These are phyloP conservation scores for Sebastes trivittatus DNA, from an alignment of 2,797 vertebrate species.

Conservation along the genomic window DNA sequence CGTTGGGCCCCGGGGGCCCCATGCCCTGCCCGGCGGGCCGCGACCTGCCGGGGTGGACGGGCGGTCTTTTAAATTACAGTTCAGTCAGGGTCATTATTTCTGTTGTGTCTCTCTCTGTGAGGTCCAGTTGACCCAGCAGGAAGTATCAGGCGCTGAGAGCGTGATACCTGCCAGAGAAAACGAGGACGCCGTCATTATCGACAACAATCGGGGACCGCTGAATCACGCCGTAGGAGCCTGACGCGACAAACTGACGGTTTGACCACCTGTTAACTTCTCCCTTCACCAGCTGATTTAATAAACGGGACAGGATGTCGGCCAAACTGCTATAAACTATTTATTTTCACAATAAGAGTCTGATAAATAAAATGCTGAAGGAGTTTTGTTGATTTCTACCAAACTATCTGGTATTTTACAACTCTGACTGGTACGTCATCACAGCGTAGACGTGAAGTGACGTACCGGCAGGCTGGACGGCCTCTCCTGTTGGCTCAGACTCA, in stretches of 20 bases:
- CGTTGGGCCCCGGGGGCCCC: conserved; percentile 87
- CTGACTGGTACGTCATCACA: background rate
- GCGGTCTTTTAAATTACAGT: conserved; percentile 31
- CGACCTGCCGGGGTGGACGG: conserved; percentile 87
- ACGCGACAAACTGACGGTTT: background rate
- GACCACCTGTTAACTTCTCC: background rate
- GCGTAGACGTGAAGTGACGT: conserved; percentile 70
- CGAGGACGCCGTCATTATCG: background rate
- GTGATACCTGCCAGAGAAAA: background rate
- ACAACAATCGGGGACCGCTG: conserved; percentile 1
- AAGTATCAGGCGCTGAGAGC: conserved; percentile 4
- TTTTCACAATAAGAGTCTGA: too few relatives aligned
- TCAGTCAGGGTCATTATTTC: background rate
- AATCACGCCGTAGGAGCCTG: background rate
- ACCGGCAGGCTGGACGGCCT: conserved; percentile 94
- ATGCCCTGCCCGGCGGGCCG: conserved; percentile 89
- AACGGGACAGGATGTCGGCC: background rate
- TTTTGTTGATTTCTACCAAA: background rate
- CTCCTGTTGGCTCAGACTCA: conserved; percentile 84
- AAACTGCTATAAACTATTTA: too few relatives aligned
- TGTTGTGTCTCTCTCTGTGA: background rate
- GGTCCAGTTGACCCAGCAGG: background rate
- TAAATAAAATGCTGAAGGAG: background rate
- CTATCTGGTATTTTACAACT: background rate
- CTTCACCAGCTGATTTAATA: background rate